Evolutionary conservation across 2,113 vertebrate genomes (phyloP).

Genomic region (Lamprologus ornatipinnis): DNA sequence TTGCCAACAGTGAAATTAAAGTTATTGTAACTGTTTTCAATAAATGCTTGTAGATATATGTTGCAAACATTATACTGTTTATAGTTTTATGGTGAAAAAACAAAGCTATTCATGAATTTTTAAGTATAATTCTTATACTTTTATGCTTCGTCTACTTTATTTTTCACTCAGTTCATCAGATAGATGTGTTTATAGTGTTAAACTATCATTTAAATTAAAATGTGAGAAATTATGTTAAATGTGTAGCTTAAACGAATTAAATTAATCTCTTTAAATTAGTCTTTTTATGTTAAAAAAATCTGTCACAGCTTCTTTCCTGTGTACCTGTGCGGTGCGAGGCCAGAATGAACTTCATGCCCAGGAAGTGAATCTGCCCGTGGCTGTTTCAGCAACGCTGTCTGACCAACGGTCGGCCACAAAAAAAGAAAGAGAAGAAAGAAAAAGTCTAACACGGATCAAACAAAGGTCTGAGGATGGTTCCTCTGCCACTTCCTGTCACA

Average conservation of each 20-base stretch:
- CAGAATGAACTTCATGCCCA: background rate
- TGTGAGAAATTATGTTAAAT: accelerated
- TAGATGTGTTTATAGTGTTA: background rate
- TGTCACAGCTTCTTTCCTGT: background rate
- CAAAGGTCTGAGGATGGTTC: background rate
- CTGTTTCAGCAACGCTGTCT: background rate
- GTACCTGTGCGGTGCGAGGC: accelerated
- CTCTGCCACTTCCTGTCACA: conserved; percentile 39
- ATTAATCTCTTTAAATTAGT: background rate
- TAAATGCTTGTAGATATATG: background rate
- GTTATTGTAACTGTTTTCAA: background rate
- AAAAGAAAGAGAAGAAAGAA: background rate
- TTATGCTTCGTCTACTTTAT: accelerated
- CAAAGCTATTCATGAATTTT: background rate
- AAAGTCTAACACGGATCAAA: background rate
- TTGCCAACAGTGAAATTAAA: too few species aligned
- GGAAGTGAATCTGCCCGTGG: background rate
- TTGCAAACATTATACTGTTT: background rate
- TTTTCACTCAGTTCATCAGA: background rate
- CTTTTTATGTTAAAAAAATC: background rate
- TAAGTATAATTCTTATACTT: accelerated
- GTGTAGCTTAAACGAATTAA: background rate
- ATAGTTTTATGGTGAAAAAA: background rate
- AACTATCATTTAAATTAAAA: background rate
- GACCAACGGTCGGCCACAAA: background rate